Base-by-base conservation (phyloP, 2,888 invertebrate species). In the Anaspis maculata region DNA sequence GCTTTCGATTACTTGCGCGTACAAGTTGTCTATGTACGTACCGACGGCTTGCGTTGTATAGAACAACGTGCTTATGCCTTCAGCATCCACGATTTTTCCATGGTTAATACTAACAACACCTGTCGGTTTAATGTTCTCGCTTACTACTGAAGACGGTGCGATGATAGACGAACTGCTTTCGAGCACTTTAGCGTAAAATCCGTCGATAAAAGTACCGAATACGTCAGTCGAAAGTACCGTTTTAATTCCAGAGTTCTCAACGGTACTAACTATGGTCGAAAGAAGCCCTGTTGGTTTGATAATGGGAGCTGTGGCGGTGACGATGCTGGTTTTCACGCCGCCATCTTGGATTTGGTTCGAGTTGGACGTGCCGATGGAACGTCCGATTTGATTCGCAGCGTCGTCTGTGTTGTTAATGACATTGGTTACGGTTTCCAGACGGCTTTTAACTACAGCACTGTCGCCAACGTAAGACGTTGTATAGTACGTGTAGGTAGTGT, bases 401-500 rank as follows among this genome's bases (percentile, higher is more conserved):
- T 60, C 61, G 2, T 47, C 44, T 4, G 69, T 65, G 3, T 73
- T 71, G 26, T 70, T 69, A 0, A 86, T 69, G 13, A 90, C 76
- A 60, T 85, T 89, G 0, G 89, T 89, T 0, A 86, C 76, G 0
- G 90, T 91, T 68, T 91, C 89, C 35, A 90, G 71, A 43, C 89
- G 77, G 46, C 89, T 90, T 49, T 87, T 81, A 2, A 90, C 72
- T 39, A 88, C 76, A 0, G 90, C 87, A 26, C 79, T 76, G 48
- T 89, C 85, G 1, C 81, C 85, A 16, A 83, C 73, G 50, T 89
- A 89, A 13, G 87, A 88, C 0, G 91, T 91, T 0, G 91, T 91
- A 47, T 86, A 90, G 59, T 90, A 91, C 0, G 91, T 91, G 47
- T 84, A 91, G 0, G 90, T 91, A 0, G 90, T 90, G 24, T 56